Percentiles rank a stretch among this genome's conserved stretches.
phyloP scores from a whole-genome alignment of 2,797 vertebrate genomes.

The Propithecus perrieri region DNA sequence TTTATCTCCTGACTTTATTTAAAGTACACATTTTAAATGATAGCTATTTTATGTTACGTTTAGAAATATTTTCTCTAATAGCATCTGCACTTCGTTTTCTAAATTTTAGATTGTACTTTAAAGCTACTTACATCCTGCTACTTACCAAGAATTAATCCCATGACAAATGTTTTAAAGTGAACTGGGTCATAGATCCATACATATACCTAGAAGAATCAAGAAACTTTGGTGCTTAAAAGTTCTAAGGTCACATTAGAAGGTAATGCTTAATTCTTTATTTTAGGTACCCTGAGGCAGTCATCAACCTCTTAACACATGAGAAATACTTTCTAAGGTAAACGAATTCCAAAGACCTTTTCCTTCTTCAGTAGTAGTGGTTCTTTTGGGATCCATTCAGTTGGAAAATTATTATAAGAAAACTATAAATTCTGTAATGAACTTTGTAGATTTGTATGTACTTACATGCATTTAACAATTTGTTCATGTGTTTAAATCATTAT shows the following conservation, averaged over 20 bases:
- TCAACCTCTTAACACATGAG: not conserved
- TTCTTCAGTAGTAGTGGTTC: not conserved
- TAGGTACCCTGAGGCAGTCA: not conserved
- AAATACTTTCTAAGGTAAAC: conserved; percentile 45
- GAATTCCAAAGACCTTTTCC: conserved; percentile 16
- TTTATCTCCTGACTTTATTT: conserved; percentile 32
- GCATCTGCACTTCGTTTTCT: not conserved
- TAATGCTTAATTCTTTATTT: conserved; percentile 4
- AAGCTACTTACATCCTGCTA: conserved; percentile 61
- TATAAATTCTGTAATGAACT: conserved; percentile 15
- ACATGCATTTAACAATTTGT: conserved; percentile 24
- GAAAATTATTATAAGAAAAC: conserved; percentile 5
- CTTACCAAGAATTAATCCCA: conserved; percentile 98
- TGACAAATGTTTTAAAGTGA: conserved; percentile 99
- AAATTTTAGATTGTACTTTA: conserved; percentile 30
- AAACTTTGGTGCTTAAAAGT: conserved; percentile 62
- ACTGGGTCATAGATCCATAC: conserved; percentile 99
- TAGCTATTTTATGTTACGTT: conserved; percentile 10
- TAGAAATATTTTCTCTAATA: not conserved
- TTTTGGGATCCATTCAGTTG: not conserved
- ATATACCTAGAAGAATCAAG: conserved; percentile 90
- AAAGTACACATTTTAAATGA: not conserved
- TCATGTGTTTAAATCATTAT: not conserved
- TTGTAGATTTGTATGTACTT: conserved; percentile 16
- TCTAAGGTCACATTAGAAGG: conserved; percentile 37